phyloP scores from a whole-genome alignment of 64 coral and sea anemone genomes.

The Montipora efflorescens region DNA sequence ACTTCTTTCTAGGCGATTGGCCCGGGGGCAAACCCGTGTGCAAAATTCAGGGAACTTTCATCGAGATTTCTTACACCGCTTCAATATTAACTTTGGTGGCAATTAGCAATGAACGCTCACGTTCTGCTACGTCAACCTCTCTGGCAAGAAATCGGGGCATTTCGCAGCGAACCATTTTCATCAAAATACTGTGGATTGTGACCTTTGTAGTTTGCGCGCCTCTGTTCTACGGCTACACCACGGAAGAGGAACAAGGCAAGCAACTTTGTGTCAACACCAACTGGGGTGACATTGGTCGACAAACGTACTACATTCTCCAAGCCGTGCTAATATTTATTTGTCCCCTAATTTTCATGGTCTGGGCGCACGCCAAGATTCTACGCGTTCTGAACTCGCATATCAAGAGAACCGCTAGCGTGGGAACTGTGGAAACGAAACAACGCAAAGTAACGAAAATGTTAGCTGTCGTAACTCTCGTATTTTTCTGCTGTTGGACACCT shows the following conservation, averaged over 20 bases:
- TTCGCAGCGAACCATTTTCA: slow-evolving; percentile 69
- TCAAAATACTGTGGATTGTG: slow-evolving; percentile 76
- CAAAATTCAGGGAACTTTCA: slow-evolving; percentile 79
- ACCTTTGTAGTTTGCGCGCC: slow-evolving; percentile 70
- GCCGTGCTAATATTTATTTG: slow-evolving; percentile 77
- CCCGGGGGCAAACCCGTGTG: slow-evolving; percentile 69
- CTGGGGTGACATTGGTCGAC: slow-evolving; percentile 81
- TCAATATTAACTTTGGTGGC: slow-evolving; percentile 87
- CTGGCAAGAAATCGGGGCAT: slow-evolving; percentile 75
- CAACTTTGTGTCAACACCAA: slow-evolving; percentile 66
- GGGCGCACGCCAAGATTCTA: slow-evolving; percentile 86
- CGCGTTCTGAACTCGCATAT: slow-evolving; percentile 67
- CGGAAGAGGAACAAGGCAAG: slow-evolving; percentile 25
- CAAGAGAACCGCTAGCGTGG: background rate
- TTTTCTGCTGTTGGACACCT: slow-evolving; percentile 87
- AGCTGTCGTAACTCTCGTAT: slow-evolving; percentile 79
- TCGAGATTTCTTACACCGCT: slow-evolving; percentile 85
- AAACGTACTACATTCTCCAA: slow-evolving; percentile 78
- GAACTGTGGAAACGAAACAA: slow-evolving; percentile 68
- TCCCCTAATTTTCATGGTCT: slow-evolving; percentile 82
- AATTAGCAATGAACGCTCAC: slow-evolving; percentile 83
- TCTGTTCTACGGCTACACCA: slow-evolving; percentile 80
- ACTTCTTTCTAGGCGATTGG: slow-evolving; percentile 71
- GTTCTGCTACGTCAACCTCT: slow-evolving; percentile 63
- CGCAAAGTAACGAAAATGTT: slow-evolving; percentile 91